These are phyloP conservation scores for Tringa solitaria DNA, from an alignment of 2,113 vertebrate species.

Conservation along the genomic window DNA sequence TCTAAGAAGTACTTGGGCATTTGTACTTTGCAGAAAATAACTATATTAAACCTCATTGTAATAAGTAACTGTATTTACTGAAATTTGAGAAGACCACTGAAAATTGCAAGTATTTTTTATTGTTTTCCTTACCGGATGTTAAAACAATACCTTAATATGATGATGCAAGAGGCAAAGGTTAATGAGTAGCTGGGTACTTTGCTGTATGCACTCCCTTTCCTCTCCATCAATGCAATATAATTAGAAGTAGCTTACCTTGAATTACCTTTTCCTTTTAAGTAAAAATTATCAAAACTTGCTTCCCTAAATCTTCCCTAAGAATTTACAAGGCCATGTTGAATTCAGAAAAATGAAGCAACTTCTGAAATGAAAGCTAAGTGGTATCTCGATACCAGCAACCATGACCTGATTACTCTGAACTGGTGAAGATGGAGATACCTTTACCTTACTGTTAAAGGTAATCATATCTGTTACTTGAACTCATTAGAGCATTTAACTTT, in stretches of 20 bases:
- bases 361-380: neutral
- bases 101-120: neutral
- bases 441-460: neutral
- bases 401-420: neutral
- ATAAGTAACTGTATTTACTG: neutral
- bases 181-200: neutral
- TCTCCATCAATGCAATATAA: neutral
- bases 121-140: neutral
- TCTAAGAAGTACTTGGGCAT: neutral
- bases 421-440: neutral
- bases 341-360: neutral
- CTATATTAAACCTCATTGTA: neutral
- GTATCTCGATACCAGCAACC: neutral
- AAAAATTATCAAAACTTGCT: neutral
- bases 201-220: neutral
- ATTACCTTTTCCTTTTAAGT: neutral
- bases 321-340: neutral
- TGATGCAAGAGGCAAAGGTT: neutral
- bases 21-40: neutral
- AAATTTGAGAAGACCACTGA: neutral
- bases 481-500: neutral
- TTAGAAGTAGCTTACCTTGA: neutral
- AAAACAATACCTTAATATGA: neutral
- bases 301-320: neutral
- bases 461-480: neutral